Conservation (phyloP, 2,888 invertebrate species). For the Nebria brevicollis region DNA sequence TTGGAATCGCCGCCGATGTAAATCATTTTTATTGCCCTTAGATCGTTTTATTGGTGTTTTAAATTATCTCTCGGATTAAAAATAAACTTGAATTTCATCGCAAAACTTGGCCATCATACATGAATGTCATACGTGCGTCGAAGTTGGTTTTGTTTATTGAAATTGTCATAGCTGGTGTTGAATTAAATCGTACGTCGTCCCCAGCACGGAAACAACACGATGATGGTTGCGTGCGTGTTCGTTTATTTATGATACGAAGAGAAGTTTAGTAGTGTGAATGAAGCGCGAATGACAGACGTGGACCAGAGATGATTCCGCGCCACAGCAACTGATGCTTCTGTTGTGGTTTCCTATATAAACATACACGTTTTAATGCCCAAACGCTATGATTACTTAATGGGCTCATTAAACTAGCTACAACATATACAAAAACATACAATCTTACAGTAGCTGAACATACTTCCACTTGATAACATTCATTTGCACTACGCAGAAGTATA, state of each 20-base stretch:
- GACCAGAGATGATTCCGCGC: slow-evolving; percentile 51
- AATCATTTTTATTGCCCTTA: background rate
- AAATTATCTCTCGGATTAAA: background rate
- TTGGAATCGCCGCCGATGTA: background rate
- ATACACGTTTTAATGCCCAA: slow-evolving; percentile 59
- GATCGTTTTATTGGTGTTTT: background rate
- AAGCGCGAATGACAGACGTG: slow-evolving; percentile 51
- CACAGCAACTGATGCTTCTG: background rate
- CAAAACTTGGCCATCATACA: background rate
- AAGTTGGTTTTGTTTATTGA: background rate
- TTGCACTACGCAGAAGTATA: background rate
- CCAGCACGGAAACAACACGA: background rate
- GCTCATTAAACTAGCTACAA: slow-evolving; percentile 56
- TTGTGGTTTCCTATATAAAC: slow-evolving; percentile 56
- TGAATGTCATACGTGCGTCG: background rate
- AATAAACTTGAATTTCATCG: background rate
- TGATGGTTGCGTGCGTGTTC: background rate
- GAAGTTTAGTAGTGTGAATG: slow-evolving; percentile 54
- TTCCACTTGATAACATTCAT: background rate
- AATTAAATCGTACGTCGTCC: background rate
- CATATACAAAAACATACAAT: background rate
- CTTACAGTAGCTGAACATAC: background rate
- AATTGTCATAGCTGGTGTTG: background rate
- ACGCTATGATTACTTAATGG: slow-evolving; percentile 62
- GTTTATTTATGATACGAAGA: slow-evolving; percentile 51